Conservation (phyloP, 23 tunicate genomes). For the Oikopleura dioica region DNA sequence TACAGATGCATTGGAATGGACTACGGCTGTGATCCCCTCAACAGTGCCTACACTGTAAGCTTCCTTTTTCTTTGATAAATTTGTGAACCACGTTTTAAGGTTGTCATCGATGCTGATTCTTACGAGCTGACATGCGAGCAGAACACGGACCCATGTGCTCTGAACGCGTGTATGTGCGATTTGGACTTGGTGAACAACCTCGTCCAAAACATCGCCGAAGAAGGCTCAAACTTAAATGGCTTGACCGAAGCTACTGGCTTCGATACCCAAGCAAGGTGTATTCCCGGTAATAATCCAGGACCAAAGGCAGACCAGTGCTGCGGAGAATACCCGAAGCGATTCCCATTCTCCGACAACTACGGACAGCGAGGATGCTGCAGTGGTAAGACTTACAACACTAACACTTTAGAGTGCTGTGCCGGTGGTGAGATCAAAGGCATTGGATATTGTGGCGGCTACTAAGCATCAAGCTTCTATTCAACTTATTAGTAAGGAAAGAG, state of each 20-base stretch:
- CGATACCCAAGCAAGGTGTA: neutral
- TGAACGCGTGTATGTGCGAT: neutral
- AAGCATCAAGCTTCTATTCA: no score
- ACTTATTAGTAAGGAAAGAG: no score
- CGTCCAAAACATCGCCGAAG: neutral
- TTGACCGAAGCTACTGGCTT: neutral
- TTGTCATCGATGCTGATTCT: neutral
- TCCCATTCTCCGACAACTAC: neutral
- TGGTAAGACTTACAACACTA: neutral
- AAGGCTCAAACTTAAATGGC: neutral
- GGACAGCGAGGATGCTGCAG: neutral
- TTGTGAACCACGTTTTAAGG: neutral
- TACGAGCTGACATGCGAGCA: neutral
- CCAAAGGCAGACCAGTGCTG: neutral
- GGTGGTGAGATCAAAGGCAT: constrained; percentile 9
- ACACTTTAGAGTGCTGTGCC: neutral
- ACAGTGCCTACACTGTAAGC: neutral
- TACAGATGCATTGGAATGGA: neutral
- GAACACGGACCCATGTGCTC: constrained; percentile 1
- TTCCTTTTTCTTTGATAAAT: neutral
- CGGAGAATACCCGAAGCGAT: constrained; percentile 13
- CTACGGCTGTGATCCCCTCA: neutral
- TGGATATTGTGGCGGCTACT: neutral
- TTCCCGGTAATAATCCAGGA: neutral
- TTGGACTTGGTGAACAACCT: neutral